Evolutionary conservation across 2,888 invertebrate genomes (phyloP).

Genomic region (Silvanus unidentatus): DNA sequence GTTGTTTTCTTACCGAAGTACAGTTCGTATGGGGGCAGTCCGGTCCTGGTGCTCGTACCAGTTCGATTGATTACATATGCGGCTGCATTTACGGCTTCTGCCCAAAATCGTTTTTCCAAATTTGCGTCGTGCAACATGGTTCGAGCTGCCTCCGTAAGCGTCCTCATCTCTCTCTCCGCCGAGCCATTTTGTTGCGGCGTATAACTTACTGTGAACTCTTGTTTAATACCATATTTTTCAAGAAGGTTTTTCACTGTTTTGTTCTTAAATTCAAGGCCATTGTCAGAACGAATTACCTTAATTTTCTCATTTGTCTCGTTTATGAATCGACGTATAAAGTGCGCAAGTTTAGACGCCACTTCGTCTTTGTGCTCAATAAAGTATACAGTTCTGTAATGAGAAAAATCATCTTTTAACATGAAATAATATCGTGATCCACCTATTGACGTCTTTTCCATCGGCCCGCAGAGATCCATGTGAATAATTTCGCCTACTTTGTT

Average conservation of each 20-base stretch:
- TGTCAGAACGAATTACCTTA: conserved; percentile 20
- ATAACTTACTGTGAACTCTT: conserved; percentile 18
- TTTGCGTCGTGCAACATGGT: conserved; percentile 25
- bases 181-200: conserved; percentile 20
- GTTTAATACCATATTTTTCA: conserved; percentile 18
- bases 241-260: conserved; percentile 17
- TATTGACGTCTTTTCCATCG: too few relatives aligned
- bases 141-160: conserved; percentile 23
- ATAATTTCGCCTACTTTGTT: too few relatives aligned
- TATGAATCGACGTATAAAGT: conserved; percentile 18
- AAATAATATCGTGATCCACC: too few relatives aligned
- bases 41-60: too few relatives aligned
- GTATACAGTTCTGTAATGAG: conserved; percentile 33
- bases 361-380: conserved; percentile 20
- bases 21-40: too few relatives aligned
- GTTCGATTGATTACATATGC: too few relatives aligned
- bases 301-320: conserved; percentile 15
- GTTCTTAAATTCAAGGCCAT: conserved; percentile 21
- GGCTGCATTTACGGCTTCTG: too few relatives aligned
- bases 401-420: conserved; percentile 38
- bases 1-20: conserved; percentile 28
- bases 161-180: conserved; percentile 20
- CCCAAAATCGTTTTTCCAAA: conserved; percentile 28
- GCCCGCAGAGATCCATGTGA: too few relatives aligned
- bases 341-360: conserved; percentile 14